Percentiles rank a stretch among this genome's conserved stretches.
Conservation (phyloP, 1,140 invertebrate species). For the Temnothorax nylanderi region DNA sequence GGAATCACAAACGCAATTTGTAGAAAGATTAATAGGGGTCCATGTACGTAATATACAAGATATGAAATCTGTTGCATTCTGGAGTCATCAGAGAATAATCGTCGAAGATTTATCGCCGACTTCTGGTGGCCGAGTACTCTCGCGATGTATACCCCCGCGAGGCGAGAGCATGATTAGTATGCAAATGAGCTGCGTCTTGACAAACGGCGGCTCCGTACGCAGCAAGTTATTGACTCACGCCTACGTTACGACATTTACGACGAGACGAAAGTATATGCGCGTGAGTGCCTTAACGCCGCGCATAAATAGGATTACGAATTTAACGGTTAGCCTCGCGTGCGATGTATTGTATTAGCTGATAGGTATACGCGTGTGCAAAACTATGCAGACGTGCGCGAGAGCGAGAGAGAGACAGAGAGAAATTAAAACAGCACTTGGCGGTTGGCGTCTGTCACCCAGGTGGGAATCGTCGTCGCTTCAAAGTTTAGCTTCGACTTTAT, state of each 20-base stretch:
- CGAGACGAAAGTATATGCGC: background rate
- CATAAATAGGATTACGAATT: constrained; percentile 31
- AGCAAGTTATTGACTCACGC: constrained; percentile 31
- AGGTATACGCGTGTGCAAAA: background rate
- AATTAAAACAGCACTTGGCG: constrained; percentile 35
- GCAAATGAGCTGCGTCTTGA: constrained; percentile 34
- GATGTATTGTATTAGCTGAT: constrained; percentile 7
- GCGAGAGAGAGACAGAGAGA: background rate
- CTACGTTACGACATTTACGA: background rate
- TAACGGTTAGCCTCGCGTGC: background rate
- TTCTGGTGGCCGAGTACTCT: constrained; percentile 1
- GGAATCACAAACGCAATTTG: background rate
- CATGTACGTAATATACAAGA: background rate
- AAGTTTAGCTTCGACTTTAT: constrained; percentile 54
- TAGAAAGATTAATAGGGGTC: background rate
- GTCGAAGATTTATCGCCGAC: constrained; percentile 23
- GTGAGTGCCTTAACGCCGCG: background rate
- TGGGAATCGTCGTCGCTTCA: constrained; percentile 7
- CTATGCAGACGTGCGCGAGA: constrained; percentile 4
- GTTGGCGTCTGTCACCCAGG: constrained; percentile 21
- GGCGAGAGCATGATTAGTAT: constrained; percentile 33
- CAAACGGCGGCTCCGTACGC: constrained; percentile 6
- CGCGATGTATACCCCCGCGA: background rate
- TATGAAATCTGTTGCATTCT: constrained; percentile 14
- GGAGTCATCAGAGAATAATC: background rate